Evolutionary conservation across 2,797 vertebrate genomes (phyloP), one percentile per base, ranked within the genome.

Genomic region (Poecilia velifera): DNA sequence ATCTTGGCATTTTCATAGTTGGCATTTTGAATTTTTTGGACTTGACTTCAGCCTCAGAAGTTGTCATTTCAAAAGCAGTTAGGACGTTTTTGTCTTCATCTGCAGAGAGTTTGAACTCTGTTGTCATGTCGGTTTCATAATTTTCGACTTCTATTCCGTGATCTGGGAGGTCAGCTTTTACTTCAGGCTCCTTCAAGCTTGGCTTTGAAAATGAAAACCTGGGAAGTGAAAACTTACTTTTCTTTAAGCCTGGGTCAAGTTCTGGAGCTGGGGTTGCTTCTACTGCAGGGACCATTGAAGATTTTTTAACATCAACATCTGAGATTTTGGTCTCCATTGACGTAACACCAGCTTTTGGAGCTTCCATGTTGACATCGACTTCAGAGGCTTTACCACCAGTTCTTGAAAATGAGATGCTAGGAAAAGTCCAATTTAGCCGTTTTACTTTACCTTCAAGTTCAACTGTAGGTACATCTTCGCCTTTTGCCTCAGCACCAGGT

Each of bases 131-230:
- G 72, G 6, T n/a, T 72, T 76, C 84, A 77, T 79, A 77, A 12
- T 78, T 72, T 72, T 80, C 79, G 9, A 84, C 73, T 59, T 64
- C 78, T 25, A 85, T 79, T 62, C 84, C 82, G 59, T 74, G 59
- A n/a, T 45, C 73, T 88, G 70, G 71, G 45, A 34, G 64, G 51
- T 87, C 84, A 36, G 72, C 78, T 73, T 84, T 81, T 16, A 84
- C 49, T 41, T 88, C 88, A 18, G 77, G 66, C 31, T 55, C 75
- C 76, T 91, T 88, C 49, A 57, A 71, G 45, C 87, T 88, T 79
- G 89, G 43, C 81, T 90, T 95, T 81, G 94, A 91, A 86, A 95
- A 91, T 79, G 90, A 92, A 87, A 93, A 82, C 71, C 66, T 89
- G 1, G 87, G 84, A 34, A 88, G 45, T 28, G 89, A 89, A 82